Conservation (phyloP, 2,888 invertebrate genomes). For the Pimpla rufipes region DNA sequence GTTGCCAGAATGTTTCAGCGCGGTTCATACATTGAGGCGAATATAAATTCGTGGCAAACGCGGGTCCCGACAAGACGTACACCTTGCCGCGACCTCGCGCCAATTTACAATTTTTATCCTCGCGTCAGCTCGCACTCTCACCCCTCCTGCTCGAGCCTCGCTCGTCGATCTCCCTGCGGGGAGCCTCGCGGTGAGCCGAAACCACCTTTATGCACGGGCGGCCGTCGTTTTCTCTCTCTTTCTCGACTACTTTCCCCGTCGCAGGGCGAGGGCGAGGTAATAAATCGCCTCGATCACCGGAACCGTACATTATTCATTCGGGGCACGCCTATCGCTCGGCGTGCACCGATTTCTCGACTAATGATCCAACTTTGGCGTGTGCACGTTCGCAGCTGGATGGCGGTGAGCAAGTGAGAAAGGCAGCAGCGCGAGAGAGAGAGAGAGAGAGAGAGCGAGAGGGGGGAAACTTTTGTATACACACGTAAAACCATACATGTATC, state of each 20-base stretch:
- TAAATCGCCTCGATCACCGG: conserved; percentile 70
- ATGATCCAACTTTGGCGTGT: conserved; percentile 58
- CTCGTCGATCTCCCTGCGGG: conserved; percentile 42
- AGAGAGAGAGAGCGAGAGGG: conserved; percentile 31
- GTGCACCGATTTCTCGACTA: conserved; percentile 71
- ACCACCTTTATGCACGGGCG: not conserved
- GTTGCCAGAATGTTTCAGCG: too few relatives aligned
- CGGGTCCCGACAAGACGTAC: conserved; percentile 20
- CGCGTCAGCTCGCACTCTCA: conserved; percentile 21
- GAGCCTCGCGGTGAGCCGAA: not conserved
- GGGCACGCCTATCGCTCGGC: conserved; percentile 71
- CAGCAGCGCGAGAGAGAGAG: conserved; percentile 21
- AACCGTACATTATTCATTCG: conserved; percentile 71
- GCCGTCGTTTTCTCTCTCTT: conserved; percentile 43
- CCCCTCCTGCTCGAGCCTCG: conserved; percentile 9
- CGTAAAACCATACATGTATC: conserved; percentile 4
- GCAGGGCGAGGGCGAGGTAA: conserved; percentile 61
- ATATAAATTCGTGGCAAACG: conserved; percentile 27
- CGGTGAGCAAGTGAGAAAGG: conserved; percentile 58
- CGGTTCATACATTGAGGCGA: not conserved
- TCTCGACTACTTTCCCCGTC: conserved; percentile 54
- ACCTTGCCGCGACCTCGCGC: conserved; percentile 53
- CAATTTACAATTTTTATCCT: conserved; percentile 61
- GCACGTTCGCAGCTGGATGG: conserved; percentile 62
- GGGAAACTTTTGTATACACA: not conserved